phyloP scores from a whole-genome alignment of 2,797 vertebrate genomes.

The Platyrinchus mystaceus region DNA sequence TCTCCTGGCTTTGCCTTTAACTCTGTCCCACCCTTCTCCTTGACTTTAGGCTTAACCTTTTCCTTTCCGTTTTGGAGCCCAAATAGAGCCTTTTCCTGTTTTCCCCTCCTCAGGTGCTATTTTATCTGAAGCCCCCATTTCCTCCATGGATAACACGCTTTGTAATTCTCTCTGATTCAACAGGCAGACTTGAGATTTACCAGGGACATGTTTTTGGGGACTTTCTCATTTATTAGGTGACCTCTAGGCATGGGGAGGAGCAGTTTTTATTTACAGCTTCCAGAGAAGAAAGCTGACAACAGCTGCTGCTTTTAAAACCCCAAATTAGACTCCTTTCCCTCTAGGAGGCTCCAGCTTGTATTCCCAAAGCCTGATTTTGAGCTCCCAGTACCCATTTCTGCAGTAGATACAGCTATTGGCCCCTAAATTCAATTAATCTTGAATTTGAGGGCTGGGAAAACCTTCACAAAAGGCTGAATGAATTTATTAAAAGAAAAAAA shows the following conservation, averaged over 20 bases:
- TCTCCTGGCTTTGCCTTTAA: not conserved
- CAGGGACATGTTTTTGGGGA: not conserved
- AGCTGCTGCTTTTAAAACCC: not conserved
- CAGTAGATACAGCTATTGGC: not conserved
- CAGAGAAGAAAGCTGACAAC: not conserved
- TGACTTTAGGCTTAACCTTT: slow-evolving; percentile 34
- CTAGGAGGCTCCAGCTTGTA: not conserved
- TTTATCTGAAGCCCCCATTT: not conserved
- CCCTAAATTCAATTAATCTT: not conserved
- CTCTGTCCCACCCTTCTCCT: not conserved
- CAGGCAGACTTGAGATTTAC: not conserved
- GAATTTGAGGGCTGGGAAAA: not conserved
- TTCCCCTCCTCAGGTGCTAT: not conserved
- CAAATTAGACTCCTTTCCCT: not conserved
- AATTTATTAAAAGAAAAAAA: not conserved
- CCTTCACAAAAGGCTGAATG: not conserved
- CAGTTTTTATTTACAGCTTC: not conserved
- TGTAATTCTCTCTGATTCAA: not conserved
- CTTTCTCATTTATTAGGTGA: not conserved
- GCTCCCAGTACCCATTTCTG: not conserved
- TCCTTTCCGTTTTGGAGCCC: not conserved
- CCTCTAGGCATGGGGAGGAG: not conserved
- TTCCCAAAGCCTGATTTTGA: not conserved
- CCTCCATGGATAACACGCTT: not conserved
- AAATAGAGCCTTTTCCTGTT: not conserved